These are phyloP conservation scores for Palloptera scutellata DNA, from an alignment of 2,888 invertebrate genomes.

Conservation along the genomic window DNA sequence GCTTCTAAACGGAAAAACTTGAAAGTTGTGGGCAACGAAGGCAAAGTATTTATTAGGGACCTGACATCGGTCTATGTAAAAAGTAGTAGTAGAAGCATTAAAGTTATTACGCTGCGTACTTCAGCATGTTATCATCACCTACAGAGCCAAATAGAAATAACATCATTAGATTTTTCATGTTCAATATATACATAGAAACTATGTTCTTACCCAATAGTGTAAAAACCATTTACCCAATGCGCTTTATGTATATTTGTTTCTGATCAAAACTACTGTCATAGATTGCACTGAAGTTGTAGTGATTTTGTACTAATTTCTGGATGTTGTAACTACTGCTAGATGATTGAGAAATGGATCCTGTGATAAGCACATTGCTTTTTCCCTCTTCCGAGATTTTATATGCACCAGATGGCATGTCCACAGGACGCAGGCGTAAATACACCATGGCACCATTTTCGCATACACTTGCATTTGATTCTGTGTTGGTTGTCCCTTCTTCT, in stretches of 20 bases:
- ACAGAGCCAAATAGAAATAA: background rate
- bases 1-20: slow-evolving; percentile 49
- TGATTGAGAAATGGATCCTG: slow-evolving; percentile 44
- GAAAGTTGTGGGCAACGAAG: slow-evolving; percentile 60
- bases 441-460: slow-evolving; percentile 55
- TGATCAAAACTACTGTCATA: slow-evolving; percentile 56
- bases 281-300: slow-evolving; percentile 59
- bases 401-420: slow-evolving; percentile 41
- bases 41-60: slow-evolving; percentile 65
- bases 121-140: slow-evolving; percentile 73
- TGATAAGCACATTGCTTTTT: slow-evolving; percentile 50
- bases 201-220: slow-evolving; percentile 69
- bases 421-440: slow-evolving; percentile 59
- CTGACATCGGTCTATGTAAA: slow-evolving; percentile 64
- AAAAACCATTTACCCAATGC: slow-evolving; percentile 65
- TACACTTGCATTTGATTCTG: slow-evolving; percentile 8
- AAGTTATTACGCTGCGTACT: slow-evolving; percentile 79
- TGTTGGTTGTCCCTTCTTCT: background rate
- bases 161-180: background rate
- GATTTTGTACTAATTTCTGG: slow-evolving; percentile 55
- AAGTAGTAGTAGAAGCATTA: slow-evolving; percentile 80
- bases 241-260: slow-evolving; percentile 55
- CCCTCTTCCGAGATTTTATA: slow-evolving; percentile 51
- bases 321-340: slow-evolving; percentile 46
- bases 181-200: background rate